Evolutionary conservation across 2,113 vertebrate species (phyloP), one percentile per base, ranked within the genome.

Genomic region (Lepisosteus oculatus): DNA sequence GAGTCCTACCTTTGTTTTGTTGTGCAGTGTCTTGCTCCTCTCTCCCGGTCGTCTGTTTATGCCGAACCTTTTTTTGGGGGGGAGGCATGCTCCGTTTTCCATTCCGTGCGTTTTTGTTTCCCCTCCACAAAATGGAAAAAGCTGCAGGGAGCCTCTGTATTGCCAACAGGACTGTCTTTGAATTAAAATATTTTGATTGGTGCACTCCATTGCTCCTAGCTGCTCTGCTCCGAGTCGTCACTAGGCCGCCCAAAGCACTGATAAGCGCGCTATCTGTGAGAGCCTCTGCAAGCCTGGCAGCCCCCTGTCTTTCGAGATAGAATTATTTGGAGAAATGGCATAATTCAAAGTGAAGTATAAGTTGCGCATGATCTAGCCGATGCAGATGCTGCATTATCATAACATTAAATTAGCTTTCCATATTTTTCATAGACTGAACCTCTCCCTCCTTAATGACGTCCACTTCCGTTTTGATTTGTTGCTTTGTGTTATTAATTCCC

Each of bases 111-210:
- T 44, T 55, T 12, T 4, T 43, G 9, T 29, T 29, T 29, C 29
- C 29, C 29, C 29, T 29, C 29, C 29, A 41, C 51, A 55, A 41
- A 65, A 61, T 62, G 45, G 64, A 51, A 70, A 66, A 45, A 44
- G 71, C 63, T 56, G 71, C 15, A 56, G 56, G 42, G 14, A 54
- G 15, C 8, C 8, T 63, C 17, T 12, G 41, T 55, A 15, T 29
- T 65, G 51, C 12, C 29, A 65, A 51, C 15, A 43, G 62, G 54
- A 70, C 68, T 57, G 15, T 45, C 54, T 51, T 62, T 57, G 43
- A 70, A 70, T 59, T 66, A 57, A 59, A 61, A 70, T 61, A 66
- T 74, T 62, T 69, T 59, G 73, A 59, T 74, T 65, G 47, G 43
- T 8, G 43, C 6, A n/a, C 61, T 65, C 13, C 51, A 3, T 12